phyloP scores from a whole-genome alignment of 2,797 vertebrate species.

The Pantherophis vulpinus region DNA sequence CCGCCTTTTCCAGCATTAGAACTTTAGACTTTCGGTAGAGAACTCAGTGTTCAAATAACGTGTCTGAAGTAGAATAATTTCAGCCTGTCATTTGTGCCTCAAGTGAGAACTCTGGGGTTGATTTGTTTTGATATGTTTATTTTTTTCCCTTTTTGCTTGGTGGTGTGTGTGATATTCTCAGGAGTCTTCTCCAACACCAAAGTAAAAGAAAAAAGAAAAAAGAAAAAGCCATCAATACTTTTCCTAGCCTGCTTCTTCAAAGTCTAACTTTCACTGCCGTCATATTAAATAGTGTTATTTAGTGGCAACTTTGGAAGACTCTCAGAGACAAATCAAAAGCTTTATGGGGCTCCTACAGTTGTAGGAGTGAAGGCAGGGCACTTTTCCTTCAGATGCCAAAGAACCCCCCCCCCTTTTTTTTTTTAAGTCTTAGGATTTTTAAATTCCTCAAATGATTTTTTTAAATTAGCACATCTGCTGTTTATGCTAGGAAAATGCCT shows the following conservation, averaged over 20 bases:
- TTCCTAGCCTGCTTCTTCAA: not conserved
- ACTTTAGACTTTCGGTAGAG: not conserved
- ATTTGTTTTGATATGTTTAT: not conserved
- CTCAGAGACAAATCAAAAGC: not conserved
- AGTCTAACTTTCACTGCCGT: not conserved
- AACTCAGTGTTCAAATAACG: not conserved
- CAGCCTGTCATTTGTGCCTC: not conserved
- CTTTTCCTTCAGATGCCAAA: not conserved
- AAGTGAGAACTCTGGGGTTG: not conserved
- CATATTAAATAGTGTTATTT: not conserved
- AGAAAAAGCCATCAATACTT: not conserved
- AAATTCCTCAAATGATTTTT: not conserved
- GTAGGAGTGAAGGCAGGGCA: not conserved
- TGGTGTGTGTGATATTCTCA: not conserved
- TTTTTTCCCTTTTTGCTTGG: not conserved
- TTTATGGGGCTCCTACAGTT: not conserved
- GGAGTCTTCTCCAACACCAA: not conserved
- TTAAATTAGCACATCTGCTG: not conserved
- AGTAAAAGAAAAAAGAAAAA: not conserved
- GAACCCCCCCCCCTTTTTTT: not conserved
- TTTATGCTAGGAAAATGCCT: not conserved
- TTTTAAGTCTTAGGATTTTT: not conserved
- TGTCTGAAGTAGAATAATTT: not conserved
- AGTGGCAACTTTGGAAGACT: not conserved
- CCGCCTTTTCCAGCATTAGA: not conserved